Evolutionary conservation across 2,888 invertebrate genomes (phyloP), one percentile per base, ranked within the genome.

Genomic region (Polylopha cassiicola): DNA sequence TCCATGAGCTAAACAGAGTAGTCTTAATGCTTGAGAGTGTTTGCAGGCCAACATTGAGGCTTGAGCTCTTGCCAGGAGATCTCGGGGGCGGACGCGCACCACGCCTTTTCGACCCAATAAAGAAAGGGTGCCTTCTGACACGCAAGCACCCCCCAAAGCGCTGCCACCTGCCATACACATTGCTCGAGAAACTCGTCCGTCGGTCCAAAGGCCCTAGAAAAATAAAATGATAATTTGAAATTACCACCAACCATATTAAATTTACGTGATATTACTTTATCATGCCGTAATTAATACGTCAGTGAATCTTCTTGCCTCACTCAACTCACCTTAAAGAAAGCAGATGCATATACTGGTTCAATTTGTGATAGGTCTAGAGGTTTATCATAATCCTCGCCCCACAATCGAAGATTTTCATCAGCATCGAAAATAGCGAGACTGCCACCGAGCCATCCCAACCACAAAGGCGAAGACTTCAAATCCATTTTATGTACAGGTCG

Each of bases 351-450:
- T 0, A 95, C 94, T 22, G 96, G 87, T 22, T 93, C 91, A 8
- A 94, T 92, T 60, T 89, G 89, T 17, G 92, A 91, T 50, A 96
- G 87, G 68, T 97, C 95, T 48, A 95, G 79, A 13, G 91, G 85
- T 72, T 96, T 95, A 53, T 95, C 92, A 61, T 95, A 94, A 46
- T 95, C 89, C 1, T 97, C 97, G 64, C 98, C 98, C 61, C 97
- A 88, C 28, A 99, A 82, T 68, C 95, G 92, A 39, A 98, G 77
- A 51, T 92, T 93, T 75, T 98, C 98, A 44, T 90, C 88, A 0
- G 91, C 90, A 75, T 98, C 98, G 47, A 98, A 79, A 39, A 95
- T 89, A 1, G 95, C 95, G 20, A 98, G 86, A 36, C 94, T 94
- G 91, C 82, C 95, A 87, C 55, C 94, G 76, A 63, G 92, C 84